Conservation (phyloP, 2,113 vertebrate genomes). For the Hyaena hyaena region DNA sequence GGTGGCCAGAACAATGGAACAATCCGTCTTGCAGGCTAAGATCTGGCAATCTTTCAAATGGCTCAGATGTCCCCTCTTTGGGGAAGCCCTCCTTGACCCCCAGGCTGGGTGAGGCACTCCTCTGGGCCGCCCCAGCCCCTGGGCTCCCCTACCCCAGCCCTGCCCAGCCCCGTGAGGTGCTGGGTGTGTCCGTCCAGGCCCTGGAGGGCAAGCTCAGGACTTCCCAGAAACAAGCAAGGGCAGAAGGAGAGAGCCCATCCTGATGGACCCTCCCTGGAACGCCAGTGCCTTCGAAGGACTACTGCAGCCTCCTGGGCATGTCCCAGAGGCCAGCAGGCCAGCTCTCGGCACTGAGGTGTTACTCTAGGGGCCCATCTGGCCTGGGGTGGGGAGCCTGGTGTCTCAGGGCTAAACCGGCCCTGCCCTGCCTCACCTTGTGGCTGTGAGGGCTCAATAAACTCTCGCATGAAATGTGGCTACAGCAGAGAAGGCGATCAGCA, state of each 20-base stretch:
- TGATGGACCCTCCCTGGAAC: background rate
- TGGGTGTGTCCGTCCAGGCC: background rate
- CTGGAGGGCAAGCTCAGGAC: background rate
- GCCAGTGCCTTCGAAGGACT: slow-evolving; percentile 26
- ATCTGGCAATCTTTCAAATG: background rate
- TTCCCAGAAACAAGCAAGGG: background rate
- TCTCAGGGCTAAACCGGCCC: rapidly evolving
- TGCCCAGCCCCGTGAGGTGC: background rate
- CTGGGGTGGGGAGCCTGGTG: background rate
- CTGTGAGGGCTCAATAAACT: background rate
- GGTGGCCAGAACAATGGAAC: rapidly evolving
- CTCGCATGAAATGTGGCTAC: background rate
- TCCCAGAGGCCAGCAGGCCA: background rate
- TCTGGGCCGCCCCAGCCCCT: background rate
- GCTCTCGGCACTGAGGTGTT: background rate
- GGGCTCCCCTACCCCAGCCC: background rate
- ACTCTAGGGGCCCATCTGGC: background rate
- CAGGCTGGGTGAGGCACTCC: background rate
- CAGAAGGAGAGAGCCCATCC: background rate
- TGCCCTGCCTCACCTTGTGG: background rate
- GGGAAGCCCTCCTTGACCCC: background rate
- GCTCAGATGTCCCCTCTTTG: background rate
- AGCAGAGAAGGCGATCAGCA: background rate
- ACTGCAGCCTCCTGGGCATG: background rate
- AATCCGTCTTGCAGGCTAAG: background rate